phyloP scores from a whole-genome alignment of 2,113 vertebrate species.

The Leuciscus idus region DNA sequence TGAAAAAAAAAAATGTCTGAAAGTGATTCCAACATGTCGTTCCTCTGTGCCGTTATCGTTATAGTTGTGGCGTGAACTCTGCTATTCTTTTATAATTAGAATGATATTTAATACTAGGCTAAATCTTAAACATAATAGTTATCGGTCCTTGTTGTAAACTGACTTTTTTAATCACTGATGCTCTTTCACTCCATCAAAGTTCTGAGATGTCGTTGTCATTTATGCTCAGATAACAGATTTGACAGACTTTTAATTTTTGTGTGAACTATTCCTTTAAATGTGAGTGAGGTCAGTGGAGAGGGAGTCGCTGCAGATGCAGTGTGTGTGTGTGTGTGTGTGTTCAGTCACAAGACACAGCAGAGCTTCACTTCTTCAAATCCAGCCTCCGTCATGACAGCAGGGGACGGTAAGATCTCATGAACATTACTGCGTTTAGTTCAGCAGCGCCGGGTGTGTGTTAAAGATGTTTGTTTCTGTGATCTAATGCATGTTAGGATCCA shows the following conservation, averaged over 20 bases:
- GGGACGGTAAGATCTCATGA: slow-evolving; percentile 47
- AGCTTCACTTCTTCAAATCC: not conserved
- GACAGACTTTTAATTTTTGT: not conserved
- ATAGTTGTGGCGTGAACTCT: no score
- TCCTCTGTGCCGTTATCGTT: no score
- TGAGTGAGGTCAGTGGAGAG: not conserved
- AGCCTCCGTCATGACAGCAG: slow-evolving; percentile 55
- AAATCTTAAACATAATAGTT: no score
- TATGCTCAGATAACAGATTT: not conserved
- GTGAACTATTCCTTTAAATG: slow-evolving; percentile 4
- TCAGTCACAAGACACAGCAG: slow-evolving; percentile 15
- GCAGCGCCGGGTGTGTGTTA: not conserved
- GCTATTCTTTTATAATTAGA: no score
- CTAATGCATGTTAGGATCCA: not conserved
- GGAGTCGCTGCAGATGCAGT: not conserved
- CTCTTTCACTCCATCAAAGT: not conserved
- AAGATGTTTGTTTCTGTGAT: not conserved
- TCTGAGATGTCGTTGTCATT: not conserved
- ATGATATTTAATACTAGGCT: no score
- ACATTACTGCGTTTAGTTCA: no score
- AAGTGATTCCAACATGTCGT: no score
- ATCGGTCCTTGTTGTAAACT: no score
- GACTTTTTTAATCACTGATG: no score
- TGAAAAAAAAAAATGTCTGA: no score
- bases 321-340: slow-evolving; percentile 6